Conservation (phyloP, 2,888 invertebrate species). For the Scaptomyza cyrtandrae region DNA sequence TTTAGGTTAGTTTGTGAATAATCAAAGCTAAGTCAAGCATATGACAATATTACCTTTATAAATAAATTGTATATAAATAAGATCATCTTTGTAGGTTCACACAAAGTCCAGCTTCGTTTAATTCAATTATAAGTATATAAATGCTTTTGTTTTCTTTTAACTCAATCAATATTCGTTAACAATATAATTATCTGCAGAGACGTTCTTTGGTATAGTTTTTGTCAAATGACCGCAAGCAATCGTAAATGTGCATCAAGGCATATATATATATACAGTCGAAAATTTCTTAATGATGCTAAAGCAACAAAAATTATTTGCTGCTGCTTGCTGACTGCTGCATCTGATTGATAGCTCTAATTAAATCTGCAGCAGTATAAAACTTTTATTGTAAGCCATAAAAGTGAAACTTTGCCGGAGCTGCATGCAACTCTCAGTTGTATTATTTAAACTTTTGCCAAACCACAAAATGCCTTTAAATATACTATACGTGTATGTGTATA, state of each 20-base stretch:
- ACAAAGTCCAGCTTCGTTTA: not conserved
- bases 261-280: slow-evolving; percentile 2
- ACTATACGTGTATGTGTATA: slow-evolving; percentile 1
- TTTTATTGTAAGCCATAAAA: slow-evolving; percentile 67
- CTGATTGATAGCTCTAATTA: slow-evolving; percentile 74
- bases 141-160: not conserved
- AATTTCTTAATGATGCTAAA: slow-evolving; percentile 45
- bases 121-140: not conserved
- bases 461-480: slow-evolving; percentile 61
- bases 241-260: slow-evolving; percentile 29
- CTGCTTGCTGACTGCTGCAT: slow-evolving; percentile 32
- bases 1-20: not conserved
- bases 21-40: not conserved
- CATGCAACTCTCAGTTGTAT: slow-evolving; percentile 22
- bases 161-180: not conserved
- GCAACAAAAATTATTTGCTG: slow-evolving; percentile 56
- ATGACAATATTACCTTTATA: not conserved
- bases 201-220: not conserved
- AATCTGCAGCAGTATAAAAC: slow-evolving; percentile 57
- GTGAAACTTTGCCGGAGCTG: slow-evolving; percentile 35
- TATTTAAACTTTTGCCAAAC: slow-evolving; percentile 56
- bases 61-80: not conserved
- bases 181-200: not conserved
- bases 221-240: slow-evolving; percentile 16
- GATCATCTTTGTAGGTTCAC: not conserved